phyloP scores from a whole-genome alignment of 2,888 invertebrate genomes.

The Cactoblastis cactorum region DNA sequence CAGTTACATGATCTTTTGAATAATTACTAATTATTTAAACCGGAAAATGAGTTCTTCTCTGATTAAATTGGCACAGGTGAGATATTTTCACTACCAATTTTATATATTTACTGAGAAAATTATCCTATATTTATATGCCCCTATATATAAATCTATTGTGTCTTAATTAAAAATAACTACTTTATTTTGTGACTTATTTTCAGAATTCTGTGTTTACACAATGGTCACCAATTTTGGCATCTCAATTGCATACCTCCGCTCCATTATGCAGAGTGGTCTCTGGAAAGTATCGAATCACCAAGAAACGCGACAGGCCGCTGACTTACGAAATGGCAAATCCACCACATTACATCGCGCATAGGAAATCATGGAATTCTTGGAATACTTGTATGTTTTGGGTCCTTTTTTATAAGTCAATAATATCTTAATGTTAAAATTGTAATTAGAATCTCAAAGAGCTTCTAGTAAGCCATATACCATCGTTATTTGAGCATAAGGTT shows the following conservation, averaged over 20 bases:
- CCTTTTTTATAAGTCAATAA: not conserved
- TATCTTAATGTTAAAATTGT: no score
- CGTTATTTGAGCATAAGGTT: no score
- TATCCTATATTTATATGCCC: no score
- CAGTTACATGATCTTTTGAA: not conserved
- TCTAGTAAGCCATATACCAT: no score
- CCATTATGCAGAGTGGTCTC: constrained; percentile 82
- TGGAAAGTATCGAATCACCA: constrained; percentile 89
- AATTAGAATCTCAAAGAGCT: no score
- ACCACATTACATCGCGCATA: constrained; percentile 89
- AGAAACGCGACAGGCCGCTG: constrained; percentile 85
- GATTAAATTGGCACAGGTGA: constrained; percentile 48
- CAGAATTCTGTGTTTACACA: constrained; percentile 20
- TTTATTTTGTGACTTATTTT: not conserved
- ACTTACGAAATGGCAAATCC: constrained; percentile 95
- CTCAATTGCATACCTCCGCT: constrained; percentile 81
- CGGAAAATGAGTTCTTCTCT: constrained; percentile 44
- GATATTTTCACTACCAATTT: not conserved
- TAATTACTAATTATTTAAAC: not conserved
- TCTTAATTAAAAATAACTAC: no score
- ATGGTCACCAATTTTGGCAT: constrained; percentile 45
- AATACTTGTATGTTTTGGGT: constrained; percentile 86
- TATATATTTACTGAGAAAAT: not conserved
- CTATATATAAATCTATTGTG: no score
- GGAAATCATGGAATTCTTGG: constrained; percentile 95